Evolutionary conservation across 2,797 vertebrate genomes (phyloP).

Genomic region (Rhinella marina): DNA sequence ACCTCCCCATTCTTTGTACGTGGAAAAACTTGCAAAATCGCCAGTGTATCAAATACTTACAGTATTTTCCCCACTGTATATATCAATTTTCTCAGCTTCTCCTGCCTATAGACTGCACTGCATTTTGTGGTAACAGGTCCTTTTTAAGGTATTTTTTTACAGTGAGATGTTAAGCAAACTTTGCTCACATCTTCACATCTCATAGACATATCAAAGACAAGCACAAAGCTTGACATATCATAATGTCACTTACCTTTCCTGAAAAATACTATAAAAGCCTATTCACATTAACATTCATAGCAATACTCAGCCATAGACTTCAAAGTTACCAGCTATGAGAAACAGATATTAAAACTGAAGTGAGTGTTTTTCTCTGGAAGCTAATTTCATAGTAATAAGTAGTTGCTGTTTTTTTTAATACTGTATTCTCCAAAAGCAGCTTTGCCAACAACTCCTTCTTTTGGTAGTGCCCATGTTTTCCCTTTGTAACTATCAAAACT

Average conservation of each 20-base stretch:
- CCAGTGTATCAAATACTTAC: no score
- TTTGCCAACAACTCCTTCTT: slow-evolving; percentile 1
- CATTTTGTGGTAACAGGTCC: no score
- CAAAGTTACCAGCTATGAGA: slow-evolving; percentile 64
- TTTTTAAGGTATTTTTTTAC: not conserved
- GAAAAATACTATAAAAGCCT: not conserved
- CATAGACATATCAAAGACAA: not conserved
- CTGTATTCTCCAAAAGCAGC: not conserved
- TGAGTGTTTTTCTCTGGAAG: slow-evolving; percentile 58
- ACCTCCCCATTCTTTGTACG: no score
- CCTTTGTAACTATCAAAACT: slow-evolving; percentile 33
- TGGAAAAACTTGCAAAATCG: no score
- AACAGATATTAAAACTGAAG: slow-evolving; percentile 58
- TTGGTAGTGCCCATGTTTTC: slow-evolving; percentile 29
- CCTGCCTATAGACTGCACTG: no score
- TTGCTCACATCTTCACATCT: not conserved
- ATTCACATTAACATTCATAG: slow-evolving; percentile 36
- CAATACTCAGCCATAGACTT: slow-evolving; percentile 39
- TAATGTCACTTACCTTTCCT: slow-evolving; percentile 34
- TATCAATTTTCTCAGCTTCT: no score
- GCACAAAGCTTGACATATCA: not conserved
- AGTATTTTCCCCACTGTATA: no score
- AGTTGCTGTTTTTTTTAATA: not conserved
- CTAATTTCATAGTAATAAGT: slow-evolving; percentile 26
- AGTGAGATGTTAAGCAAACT: not conserved